Percentiles rank a stretch among this genome's conserved stretches.
phyloP scores from a whole-genome alignment of 2,888 invertebrate species.

The Mimumesa dahlbomi region DNA sequence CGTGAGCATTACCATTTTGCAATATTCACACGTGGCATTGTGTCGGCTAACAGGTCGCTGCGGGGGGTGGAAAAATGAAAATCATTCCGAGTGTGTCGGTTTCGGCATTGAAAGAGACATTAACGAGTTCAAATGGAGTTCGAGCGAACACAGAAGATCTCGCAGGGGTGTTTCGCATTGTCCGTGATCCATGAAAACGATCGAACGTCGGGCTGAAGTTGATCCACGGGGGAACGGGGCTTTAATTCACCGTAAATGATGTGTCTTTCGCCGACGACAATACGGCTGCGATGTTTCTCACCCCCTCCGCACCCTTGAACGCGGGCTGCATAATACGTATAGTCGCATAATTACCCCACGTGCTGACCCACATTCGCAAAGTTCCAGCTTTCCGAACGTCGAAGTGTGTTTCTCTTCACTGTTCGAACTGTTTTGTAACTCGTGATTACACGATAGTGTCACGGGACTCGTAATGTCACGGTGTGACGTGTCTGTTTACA shows the following conservation, averaged over 20 bases:
- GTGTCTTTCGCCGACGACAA: slow-evolving; percentile 45
- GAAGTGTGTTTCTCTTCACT: slow-evolving; percentile 1
- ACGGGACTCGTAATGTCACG: neutral
- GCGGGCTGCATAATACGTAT: slow-evolving; percentile 44
- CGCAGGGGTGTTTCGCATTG: slow-evolving; percentile 39
- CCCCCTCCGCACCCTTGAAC: slow-evolving; percentile 9
- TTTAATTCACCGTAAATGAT: slow-evolving; percentile 62
- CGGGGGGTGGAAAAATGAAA: no score
- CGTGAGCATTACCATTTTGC: no score
- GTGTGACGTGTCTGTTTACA: neutral
- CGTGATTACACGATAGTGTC: neutral
- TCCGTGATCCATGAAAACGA: slow-evolving; percentile 40
- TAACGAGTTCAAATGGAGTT: slow-evolving; percentile 31
- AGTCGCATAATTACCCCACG: slow-evolving; percentile 52
- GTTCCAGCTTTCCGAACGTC: slow-evolving; percentile 44
- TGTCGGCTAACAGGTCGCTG: neutral
- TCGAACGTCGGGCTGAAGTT: slow-evolving; percentile 20
- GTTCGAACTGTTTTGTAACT: neutral
- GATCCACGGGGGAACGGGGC: slow-evolving; percentile 38
- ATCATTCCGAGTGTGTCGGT: neutral
- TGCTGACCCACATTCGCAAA: slow-evolving; percentile 51
- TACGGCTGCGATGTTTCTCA: slow-evolving; percentile 30
- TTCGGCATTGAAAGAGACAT: slow-evolving; percentile 6
- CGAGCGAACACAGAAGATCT: slow-evolving; percentile 42
- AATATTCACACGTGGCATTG: no score